Base-by-base conservation (phyloP, 2,797 vertebrate genomes). In the Bradypodion pumilum region DNA sequence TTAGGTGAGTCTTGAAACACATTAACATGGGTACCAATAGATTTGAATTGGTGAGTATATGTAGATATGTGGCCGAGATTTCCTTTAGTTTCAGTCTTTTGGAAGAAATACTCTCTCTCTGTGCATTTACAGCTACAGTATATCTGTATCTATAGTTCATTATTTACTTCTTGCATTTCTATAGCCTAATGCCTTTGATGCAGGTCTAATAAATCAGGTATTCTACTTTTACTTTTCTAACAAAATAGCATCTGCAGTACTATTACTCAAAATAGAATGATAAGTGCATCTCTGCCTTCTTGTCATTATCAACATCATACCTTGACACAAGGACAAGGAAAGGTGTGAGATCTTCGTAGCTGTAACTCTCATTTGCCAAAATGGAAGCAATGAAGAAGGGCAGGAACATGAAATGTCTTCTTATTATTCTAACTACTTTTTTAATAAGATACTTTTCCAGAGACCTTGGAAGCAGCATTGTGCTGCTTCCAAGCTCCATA, bases 331-430 rank as follows among this genome's bases (percentile, higher is more conserved):
- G 79, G 66, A 46, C 65, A 42, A 23, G 37, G 1, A 86, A 78
- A 95, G 77, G 92, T 93, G 94, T 94, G 92, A 95, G 91, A 79
- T 94, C 88, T 91, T 49, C 79, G 44, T 83, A 87, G 80, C 78
- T 75, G 49, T 8, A 90, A 76, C 84, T 94, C 68, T 40, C 83
- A 80, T 80, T 85, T 85, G 32, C 52, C 62, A 78, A 86, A 90
- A 87, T 87, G 88, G 88, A 86, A 60, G 86, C 85, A 88, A 77
- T 86, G 77, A 87, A 85, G 89, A 81, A 86, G 52, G 89, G 82
- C 74, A 89, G 23, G 52, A 23, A 77, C 84, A 85, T 72, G 56
- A 86, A 89, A 93, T 85, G 88, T 91, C 85, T 32, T 87, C 86
- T 87, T 90, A 88, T 94, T 94, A 94, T 73, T 77, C 86, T 91